These are phyloP conservation scores for Drosophila takahashii DNA, from an alignment of 1,140 invertebrate genomes.

Conservation along the genomic window DNA sequence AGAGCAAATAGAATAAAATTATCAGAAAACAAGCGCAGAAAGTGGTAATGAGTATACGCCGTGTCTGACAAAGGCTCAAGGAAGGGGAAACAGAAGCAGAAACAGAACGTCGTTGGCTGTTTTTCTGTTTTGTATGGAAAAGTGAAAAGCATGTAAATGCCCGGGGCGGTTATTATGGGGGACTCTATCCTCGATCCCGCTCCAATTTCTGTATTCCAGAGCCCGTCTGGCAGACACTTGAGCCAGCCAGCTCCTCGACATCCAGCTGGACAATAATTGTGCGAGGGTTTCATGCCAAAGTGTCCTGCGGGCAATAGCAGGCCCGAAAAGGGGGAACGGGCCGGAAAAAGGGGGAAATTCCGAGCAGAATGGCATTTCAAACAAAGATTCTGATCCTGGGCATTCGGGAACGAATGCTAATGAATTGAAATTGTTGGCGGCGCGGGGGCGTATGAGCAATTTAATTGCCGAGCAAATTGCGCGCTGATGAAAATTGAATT, in stretches of 20 bases:
- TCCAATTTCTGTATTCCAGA: conserved; percentile 13
- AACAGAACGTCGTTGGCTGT: conserved; percentile 12
- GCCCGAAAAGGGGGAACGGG: not conserved
- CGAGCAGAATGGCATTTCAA: conserved; percentile 36
- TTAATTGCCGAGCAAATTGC: conserved; percentile 67
- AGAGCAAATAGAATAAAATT: conserved; percentile 72
- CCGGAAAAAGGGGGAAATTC: conserved; percentile 1
- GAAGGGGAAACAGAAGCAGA: conserved; percentile 19
- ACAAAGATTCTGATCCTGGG: conserved; percentile 9
- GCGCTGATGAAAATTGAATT: conserved; percentile 52
- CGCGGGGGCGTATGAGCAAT: conserved; percentile 63
- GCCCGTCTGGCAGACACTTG: conserved; percentile 62
- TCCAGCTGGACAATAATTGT: conserved; percentile 53
- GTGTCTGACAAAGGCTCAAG: conserved; percentile 41
- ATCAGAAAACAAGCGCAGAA: conserved; percentile 72
- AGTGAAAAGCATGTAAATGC: conserved; percentile 80
- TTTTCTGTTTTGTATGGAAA: conserved; percentile 62
- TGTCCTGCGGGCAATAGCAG: conserved; percentile 51
- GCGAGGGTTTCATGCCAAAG: conserved; percentile 51
- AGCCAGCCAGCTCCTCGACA: conserved; percentile 31
- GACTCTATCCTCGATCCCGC: not conserved
- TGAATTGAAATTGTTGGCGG: conserved; percentile 71
- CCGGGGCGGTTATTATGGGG: conserved; percentile 49
- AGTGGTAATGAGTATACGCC: conserved; percentile 76
- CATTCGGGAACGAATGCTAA: conserved; percentile 60